Evolutionary conservation across 2,113 vertebrate species (phyloP).

Genomic region (Herpetotheres cachinnans): DNA sequence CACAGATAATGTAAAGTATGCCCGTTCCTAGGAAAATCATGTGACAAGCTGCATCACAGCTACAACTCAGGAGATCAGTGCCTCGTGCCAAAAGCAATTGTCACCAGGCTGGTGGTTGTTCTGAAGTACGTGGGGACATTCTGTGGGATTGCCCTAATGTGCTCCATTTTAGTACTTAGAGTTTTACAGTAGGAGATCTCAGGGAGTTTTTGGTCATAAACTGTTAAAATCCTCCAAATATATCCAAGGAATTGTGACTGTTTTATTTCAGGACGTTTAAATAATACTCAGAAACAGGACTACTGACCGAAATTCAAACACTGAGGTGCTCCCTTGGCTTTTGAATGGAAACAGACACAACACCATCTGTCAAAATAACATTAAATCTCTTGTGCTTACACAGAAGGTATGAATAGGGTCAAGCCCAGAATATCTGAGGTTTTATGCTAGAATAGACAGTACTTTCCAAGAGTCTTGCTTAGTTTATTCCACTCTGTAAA

Average conservation of each 20-base stretch:
- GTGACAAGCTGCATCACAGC: background rate
- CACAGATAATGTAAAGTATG: background rate
- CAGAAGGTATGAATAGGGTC: background rate
- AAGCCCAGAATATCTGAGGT: background rate
- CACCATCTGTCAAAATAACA: background rate
- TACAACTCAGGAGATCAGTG: background rate
- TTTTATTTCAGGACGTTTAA: slow-evolving; percentile 1
- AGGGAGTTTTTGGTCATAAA: background rate
- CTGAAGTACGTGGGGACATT: background rate
- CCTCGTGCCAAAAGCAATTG: background rate
- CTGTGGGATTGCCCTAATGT: background rate
- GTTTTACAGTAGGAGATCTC: background rate
- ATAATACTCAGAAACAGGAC: background rate
- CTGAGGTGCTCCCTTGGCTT: background rate
- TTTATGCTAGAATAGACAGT: background rate
- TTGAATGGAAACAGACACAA: background rate
- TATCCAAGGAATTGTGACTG: background rate
- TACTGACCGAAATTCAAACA: slow-evolving; percentile 8
- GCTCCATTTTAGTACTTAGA: background rate
- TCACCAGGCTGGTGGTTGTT: background rate
- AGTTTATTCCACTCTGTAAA: background rate
- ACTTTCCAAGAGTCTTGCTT: background rate
- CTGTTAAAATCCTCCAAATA: background rate
- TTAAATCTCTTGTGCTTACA: background rate
- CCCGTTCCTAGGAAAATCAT: background rate